Evolutionary conservation across 2,888 invertebrate species (phyloP).

Genomic region (Idaea straminata): DNA sequence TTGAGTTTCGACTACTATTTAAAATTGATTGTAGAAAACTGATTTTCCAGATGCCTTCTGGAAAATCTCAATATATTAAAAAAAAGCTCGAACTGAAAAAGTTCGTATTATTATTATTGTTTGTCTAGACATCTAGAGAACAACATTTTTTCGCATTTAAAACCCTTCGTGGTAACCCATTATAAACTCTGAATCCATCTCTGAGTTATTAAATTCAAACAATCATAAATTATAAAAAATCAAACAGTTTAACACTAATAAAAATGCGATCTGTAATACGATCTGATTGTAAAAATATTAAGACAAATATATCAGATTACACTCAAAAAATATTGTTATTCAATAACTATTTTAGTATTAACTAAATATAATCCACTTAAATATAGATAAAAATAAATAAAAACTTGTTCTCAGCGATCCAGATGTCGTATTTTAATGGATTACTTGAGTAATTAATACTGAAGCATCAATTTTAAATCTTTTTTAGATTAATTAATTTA

Average conservation of each 20-base stretch:
- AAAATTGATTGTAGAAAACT: too few species aligned
- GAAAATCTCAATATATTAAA: too few species aligned
- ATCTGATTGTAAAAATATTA: not conserved
- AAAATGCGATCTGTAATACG: not conserved
- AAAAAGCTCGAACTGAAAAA: too few species aligned
- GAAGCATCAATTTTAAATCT: not conserved
- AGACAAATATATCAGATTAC: not conserved
- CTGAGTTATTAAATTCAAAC: too few species aligned
- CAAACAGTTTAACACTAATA: not conserved
- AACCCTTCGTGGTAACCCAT: too few species aligned
- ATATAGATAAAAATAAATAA: not conserved
- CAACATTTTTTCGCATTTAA: too few species aligned
- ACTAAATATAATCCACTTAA: not conserved
- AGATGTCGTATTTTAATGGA: not conserved
- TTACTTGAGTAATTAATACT: not conserved
- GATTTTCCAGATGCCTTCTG: too few species aligned
- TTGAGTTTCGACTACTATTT: too few species aligned
- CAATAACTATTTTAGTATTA: not conserved
- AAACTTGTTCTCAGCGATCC: not conserved
- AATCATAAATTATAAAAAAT: not conserved
- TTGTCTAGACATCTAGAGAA: too few species aligned
- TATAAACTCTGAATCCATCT: too few species aligned
- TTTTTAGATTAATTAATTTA: too few species aligned
- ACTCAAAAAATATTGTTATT: not conserved
- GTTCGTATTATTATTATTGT: too few species aligned